Evolutionary conservation across 2,113 vertebrate species (phyloP), one percentile per base, ranked within the genome.

Genomic region (Aptenodytes forsteri): DNA sequence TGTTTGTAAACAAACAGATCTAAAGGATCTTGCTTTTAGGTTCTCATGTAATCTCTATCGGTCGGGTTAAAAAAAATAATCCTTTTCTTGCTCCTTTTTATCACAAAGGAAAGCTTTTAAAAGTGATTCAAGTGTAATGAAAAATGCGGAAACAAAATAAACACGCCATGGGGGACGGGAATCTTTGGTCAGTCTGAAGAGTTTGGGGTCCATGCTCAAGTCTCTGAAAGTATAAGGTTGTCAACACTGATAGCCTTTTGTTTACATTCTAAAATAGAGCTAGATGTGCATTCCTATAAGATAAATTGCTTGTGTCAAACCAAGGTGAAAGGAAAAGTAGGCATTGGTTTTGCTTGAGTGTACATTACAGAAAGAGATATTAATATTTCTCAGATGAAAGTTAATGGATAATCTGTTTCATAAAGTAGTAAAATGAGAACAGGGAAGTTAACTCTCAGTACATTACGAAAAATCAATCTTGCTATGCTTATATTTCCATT

Each of bases 391-490:
- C 54, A 91, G 25, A 85, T 87, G 21, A 52, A 89, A 89, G 29
- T 22, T 65, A 82, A 75, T 96, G 73, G 70, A 72, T 89, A 38
- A 20, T 67, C 38, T 72, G 30, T 76, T 91, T 84, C 30, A 34
- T 90, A 69, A 93, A 79, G 62, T 79, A 96, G 85, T 90, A 90
- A 91, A 94, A 76, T 42, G 50, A 91, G 55, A 78, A 55, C 19
- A 66, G 13, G 56, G 52, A 87, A 85, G 83, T 85, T 91, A 76
- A 79, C 34, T 83, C 30, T 11, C 22, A 89, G 50, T 84, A 47
- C 23, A 11, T 95, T 26, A 95, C 8, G 16, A 95, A 94, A 92
- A 96, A 82, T 93, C 44, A 65, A 14, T 94, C 69, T 89, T 67
- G 23, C 34, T 87, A 72, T 91, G 44, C 36, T 25, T 89, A 7